These are phyloP conservation scores for Anguilla megastoma DNA, from an alignment of 2,797 vertebrate species.

Conservation along the genomic window DNA sequence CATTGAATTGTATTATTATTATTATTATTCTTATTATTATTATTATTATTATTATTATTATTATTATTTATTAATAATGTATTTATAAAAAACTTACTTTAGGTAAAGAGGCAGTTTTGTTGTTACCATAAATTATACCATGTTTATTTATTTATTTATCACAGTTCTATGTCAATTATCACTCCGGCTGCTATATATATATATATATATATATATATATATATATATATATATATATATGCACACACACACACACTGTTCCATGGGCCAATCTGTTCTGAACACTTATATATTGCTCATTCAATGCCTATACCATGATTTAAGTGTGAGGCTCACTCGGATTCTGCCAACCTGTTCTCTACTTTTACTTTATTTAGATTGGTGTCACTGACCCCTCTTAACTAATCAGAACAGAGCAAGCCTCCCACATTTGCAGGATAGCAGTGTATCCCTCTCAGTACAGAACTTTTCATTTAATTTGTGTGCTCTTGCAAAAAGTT, in stretches of 20 bases:
- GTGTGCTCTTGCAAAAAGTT: slow-evolving; percentile 45
- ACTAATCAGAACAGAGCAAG: slow-evolving; percentile 59
- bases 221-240: too few species aligned
- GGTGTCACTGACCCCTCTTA: slow-evolving; percentile 65
- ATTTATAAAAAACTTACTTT: background rate
- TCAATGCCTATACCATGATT: background rate
- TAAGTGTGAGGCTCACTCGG: slow-evolving; percentile 26
- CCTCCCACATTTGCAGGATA: slow-evolving; percentile 43
- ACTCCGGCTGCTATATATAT: too few species aligned
- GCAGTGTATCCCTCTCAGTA: slow-evolving; percentile 40
- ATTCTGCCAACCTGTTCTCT: slow-evolving; percentile 45
- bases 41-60: too few species aligned
- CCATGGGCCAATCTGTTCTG: background rate
- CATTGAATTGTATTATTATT: slow-evolving; percentile 19
- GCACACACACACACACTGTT: too few species aligned
- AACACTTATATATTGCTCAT: background rate
- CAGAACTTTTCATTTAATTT: slow-evolving; percentile 54
- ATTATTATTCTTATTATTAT: background rate
- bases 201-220: too few species aligned
- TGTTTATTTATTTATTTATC: background rate
- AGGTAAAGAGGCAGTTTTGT: background rate
- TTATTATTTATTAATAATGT: too few species aligned
- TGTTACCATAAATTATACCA: background rate
- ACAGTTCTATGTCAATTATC: too few species aligned
- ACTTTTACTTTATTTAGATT: slow-evolving; percentile 44